These are phyloP conservation scores for Andrena chrysosceles DNA, from an alignment of 2,888 invertebrate species.

Conservation along the genomic window DNA sequence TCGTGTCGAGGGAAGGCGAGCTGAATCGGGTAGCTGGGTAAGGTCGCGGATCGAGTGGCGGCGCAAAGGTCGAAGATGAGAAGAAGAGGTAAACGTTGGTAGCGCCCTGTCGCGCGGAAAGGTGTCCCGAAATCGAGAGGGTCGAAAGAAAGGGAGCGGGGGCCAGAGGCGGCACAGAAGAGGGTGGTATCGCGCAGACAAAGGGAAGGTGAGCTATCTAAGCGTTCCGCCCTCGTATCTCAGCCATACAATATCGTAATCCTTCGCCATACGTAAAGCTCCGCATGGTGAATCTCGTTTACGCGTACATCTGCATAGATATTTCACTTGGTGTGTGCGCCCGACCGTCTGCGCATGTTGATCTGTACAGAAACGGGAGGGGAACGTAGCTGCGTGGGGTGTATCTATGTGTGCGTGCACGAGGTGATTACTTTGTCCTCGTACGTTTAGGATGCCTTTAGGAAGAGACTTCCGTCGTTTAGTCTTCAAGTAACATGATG, in stretches of 20 bases:
- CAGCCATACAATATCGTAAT: conserved; percentile 76
- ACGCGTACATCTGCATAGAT: conserved; percentile 32
- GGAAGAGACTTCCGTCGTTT: background rate
- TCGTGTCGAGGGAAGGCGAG: background rate
- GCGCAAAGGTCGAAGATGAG: conserved; percentile 29
- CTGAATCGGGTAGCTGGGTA: background rate
- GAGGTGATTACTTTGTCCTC: background rate
- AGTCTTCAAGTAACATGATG: background rate
- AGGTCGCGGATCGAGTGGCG: background rate
- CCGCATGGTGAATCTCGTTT: conserved; percentile 62
- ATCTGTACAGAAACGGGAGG: conserved; percentile 17
- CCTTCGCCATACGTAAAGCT: conserved; percentile 75
- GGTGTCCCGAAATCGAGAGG: conserved; percentile 30
- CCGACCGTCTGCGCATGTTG: conserved; percentile 5
- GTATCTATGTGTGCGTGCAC: background rate
- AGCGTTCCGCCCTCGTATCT: conserved; percentile 69
- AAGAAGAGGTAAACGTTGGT: conserved; percentile 23
- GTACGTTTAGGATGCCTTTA: conserved; percentile 3
- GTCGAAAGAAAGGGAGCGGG: conserved; percentile 9
- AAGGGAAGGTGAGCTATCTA: conserved; percentile 56
- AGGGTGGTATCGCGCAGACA: conserved; percentile 35
- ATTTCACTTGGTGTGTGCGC: conserved; percentile 8
- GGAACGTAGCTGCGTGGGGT: background rate
- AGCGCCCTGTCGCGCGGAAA: background rate
- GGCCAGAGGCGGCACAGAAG: background rate